phyloP scores from a whole-genome alignment of 1,140 invertebrate genomes.

The Nephotettix cincticeps region DNA sequence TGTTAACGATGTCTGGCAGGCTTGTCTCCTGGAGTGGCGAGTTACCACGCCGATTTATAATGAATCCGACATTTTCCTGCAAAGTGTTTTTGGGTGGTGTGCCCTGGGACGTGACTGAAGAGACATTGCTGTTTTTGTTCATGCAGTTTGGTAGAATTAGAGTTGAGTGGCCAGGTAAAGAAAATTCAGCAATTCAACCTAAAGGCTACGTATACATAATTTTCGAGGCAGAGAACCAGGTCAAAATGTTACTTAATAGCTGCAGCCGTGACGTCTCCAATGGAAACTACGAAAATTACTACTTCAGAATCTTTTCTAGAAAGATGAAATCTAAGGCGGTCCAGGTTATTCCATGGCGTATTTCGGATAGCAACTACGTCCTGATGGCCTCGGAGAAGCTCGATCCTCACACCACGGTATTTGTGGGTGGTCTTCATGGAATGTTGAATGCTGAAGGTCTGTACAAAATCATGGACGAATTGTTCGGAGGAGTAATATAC shows the following conservation, averaged over 20 bases:
- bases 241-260: constrained; percentile 33
- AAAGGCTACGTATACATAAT: constrained; percentile 92
- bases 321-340: constrained; percentile 56
- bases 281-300: too few species aligned
- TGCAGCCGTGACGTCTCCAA: neutral
- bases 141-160: too few species aligned
- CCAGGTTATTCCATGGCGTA: constrained; percentile 95
- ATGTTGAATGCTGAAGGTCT: constrained; percentile 92
- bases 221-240: constrained; percentile 88
- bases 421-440: constrained; percentile 96
- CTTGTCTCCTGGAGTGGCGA: too few species aligned
- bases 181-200: constrained; percentile 40
- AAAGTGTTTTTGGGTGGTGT: constrained; percentile 93
- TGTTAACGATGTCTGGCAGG: too few species aligned
- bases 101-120: constrained; percentile 94
- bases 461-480: constrained; percentile 91
- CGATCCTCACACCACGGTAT: constrained; percentile 87
- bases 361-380: constrained; percentile 87
- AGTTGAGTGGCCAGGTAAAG: too few species aligned
- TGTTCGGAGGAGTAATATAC: constrained; percentile 93
- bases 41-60: too few species aligned
- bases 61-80: constrained; percentile 19
- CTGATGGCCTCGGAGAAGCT: constrained; percentile 77
- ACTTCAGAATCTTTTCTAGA: too few species aligned
- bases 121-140: constrained; percentile 57